Evolutionary conservation across 1,140 invertebrate genomes (phyloP).

Genomic region (Papilio helenus): DNA sequence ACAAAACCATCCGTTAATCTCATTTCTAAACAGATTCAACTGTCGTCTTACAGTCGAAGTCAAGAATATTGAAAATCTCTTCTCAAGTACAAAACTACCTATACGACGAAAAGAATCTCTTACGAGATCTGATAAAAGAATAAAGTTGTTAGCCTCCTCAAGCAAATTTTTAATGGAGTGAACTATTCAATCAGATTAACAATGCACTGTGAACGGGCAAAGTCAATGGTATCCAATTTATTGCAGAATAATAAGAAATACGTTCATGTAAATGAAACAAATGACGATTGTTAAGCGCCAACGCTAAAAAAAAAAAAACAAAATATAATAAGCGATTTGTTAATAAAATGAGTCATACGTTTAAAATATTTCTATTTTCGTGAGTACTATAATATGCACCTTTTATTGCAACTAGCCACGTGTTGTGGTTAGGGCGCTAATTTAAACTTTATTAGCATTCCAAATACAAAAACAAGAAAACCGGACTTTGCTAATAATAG

Average conservation of each 20-base stretch:
- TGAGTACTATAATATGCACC: neutral
- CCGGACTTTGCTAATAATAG: neutral
- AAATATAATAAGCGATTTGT: neutral
- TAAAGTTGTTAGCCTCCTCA: too few relatives aligned
- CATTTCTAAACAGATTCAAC: slow-evolving; percentile 28
- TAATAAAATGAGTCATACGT: neutral
- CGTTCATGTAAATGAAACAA: too few relatives aligned
- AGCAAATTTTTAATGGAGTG: too few relatives aligned
- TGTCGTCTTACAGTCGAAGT: slow-evolving; percentile 42
- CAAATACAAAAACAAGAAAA: slow-evolving; percentile 37
- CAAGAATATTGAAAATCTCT: slow-evolving; percentile 40
- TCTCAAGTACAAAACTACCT: too few relatives aligned
- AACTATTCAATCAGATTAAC: too few relatives aligned
- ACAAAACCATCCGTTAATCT: slow-evolving; percentile 42
- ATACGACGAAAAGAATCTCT: too few relatives aligned
- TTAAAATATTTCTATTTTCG: neutral
- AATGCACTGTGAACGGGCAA: too few relatives aligned
- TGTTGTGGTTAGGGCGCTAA: neutral
- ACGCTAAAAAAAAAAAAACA: too few relatives aligned
- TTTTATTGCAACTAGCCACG: neutral
- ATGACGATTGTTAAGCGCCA: too few relatives aligned
- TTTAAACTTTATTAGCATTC: neutral
- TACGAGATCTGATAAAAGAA: too few relatives aligned
- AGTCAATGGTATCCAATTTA: too few relatives aligned
- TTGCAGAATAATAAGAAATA: too few relatives aligned